phyloP scores from a whole-genome alignment of 2,113 vertebrate species.

The Trogon melanurus region DNA sequence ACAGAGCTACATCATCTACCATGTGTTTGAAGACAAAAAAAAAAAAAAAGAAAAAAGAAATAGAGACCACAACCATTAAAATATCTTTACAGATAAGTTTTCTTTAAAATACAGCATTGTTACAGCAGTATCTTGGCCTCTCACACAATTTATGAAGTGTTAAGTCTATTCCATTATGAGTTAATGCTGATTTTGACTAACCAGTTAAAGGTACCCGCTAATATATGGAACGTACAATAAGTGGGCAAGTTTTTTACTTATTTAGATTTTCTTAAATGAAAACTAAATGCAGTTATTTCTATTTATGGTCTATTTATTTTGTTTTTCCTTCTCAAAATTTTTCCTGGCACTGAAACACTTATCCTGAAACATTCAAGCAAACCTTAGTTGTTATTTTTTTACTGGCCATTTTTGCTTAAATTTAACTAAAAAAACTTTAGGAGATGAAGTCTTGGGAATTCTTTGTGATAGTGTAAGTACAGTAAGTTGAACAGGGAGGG shows the following conservation, averaged over 20 bases:
- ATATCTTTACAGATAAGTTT: background rate
- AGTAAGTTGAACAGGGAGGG: background rate
- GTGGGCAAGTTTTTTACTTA: background rate
- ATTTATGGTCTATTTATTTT: background rate
- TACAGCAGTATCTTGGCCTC: background rate
- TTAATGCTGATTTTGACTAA: background rate
- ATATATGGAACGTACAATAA: background rate
- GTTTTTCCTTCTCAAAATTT: background rate
- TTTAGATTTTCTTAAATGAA: background rate
- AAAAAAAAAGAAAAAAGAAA: background rate
- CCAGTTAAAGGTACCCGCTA: background rate
- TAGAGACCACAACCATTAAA: background rate
- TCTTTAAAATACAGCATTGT: background rate
- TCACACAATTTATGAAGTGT: background rate
- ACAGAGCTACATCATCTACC: background rate
- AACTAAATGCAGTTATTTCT: background rate
- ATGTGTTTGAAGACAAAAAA: background rate
- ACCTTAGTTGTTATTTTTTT: background rate
- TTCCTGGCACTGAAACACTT: background rate
- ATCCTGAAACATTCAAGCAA: background rate
- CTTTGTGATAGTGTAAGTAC: background rate
- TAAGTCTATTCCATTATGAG: background rate
- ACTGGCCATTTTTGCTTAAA: background rate
- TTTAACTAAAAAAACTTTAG: background rate
- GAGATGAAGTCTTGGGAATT: background rate